These are phyloP conservation scores for Hypsibius dujardini DNA, from an alignment of 1,140 invertebrate genomes.

Conservation along the genomic window DNA sequence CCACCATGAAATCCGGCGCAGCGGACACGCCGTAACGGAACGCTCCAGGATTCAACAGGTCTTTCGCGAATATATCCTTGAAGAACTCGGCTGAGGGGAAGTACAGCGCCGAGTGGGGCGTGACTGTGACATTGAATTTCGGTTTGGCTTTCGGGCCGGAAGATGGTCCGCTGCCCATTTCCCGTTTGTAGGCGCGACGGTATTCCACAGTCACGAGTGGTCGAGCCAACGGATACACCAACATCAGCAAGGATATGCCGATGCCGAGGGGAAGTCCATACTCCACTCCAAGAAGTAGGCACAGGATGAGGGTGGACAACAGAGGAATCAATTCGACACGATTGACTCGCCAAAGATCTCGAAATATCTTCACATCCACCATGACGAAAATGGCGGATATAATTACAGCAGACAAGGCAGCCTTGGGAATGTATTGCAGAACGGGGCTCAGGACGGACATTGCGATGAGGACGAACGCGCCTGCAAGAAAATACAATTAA, in stretches of 20 bases:
- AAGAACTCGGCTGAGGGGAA: constrained; percentile 15
- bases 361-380: constrained; percentile 21
- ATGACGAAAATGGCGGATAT: constrained; percentile 21
- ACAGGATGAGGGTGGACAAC: not conserved
- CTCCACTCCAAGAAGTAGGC: constrained; percentile 4
- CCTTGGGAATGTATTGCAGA: constrained; percentile 21
- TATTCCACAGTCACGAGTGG: constrained; percentile 3
- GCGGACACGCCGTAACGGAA: constrained; percentile 15
- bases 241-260: not conserved
- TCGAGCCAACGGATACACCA: constrained; percentile 14
- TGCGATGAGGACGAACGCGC: constrained; percentile 19
- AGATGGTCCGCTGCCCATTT: not conserved
- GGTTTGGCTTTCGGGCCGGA: not conserved
- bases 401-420: constrained; percentile 20
- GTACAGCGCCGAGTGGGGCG: not conserved
- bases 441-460: constrained; percentile 14
- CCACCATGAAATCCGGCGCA: not conserved
- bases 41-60: not conserved
- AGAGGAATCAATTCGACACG: constrained; percentile 2
- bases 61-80: constrained; percentile 12
- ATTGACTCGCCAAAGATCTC: constrained; percentile 19
- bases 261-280: not conserved
- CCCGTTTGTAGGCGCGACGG: not conserved
- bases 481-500: constrained; percentile 18
- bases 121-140: constrained; percentile 6